phyloP scores from a whole-genome alignment of 1,140 invertebrate genomes.

The Druon quercuslanigerum region DNA sequence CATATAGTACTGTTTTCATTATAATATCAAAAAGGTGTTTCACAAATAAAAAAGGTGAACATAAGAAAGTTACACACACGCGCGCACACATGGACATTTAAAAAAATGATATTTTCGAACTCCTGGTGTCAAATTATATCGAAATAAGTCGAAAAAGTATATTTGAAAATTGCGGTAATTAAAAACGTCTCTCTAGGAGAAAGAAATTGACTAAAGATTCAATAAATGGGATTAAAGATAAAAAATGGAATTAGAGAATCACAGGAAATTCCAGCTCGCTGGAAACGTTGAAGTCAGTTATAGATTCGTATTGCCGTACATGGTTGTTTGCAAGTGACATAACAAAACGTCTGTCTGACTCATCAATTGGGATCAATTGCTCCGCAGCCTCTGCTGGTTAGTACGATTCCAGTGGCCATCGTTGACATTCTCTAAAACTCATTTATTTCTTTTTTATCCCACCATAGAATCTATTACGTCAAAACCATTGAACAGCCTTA shows the following conservation, averaged over 20 bases:
- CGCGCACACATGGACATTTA: too few species aligned
- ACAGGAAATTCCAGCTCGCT: not conserved
- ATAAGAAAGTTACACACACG: too few species aligned
- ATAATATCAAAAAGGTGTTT: too few species aligned
- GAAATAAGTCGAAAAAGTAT: too few species aligned
- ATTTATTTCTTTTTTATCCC: constrained; percentile 20
- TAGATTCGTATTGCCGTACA: constrained; percentile 13
- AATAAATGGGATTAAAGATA: not conserved
- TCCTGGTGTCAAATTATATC: too few species aligned
- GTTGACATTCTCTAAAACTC: constrained; percentile 21
- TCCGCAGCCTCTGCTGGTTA: constrained; percentile 31
- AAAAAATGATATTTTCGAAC: too few species aligned
- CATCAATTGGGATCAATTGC: constrained; percentile 30
- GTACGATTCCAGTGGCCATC: not conserved
- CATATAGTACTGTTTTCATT: too few species aligned
- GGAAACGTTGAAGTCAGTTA: constrained; percentile 1
- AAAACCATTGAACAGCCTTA: not conserved
- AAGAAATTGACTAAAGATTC: too few species aligned
- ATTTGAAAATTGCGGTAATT: too few species aligned
- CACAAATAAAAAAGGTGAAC: too few species aligned
- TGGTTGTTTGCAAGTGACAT: constrained; percentile 17
- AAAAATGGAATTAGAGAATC: not conserved
- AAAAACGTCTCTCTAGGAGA: too few species aligned
- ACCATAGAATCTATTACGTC: constrained; percentile 20
- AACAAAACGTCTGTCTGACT: constrained; percentile 30